Evolutionary conservation across 2,113 vertebrate genomes (phyloP), one percentile per base, ranked within the genome.

Genomic region (Oncorhynchus kisutch): DNA sequence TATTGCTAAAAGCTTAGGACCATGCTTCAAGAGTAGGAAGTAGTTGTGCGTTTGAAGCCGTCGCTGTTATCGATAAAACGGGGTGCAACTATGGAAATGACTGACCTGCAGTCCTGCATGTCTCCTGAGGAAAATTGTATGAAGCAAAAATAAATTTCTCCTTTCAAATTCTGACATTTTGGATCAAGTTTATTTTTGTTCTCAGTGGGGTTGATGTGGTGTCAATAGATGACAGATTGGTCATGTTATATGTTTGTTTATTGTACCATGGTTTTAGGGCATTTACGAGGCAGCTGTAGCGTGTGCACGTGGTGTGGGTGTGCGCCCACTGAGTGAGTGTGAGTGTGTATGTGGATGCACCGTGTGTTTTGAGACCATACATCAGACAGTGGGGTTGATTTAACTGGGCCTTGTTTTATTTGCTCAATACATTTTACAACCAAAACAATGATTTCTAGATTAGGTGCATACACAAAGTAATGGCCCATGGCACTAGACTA

Each of bases 321-420:
- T 71, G 60, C 67, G 18, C 24, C 13, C n/a, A 24, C 69, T 6
- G 49, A 39, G 39, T 14, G 70, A 27, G 4, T 77, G 57, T 16
- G 22, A 8, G 22, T 51, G 57, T 72, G 70, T 70, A 66, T 73
- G 48, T 16, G 27, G 49, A 24, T 20, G 14, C 60, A 34, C 9
- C 1, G 16, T 14, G 65, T 39, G 39, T 49, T 34, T 39, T 2
- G 25, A 57, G 48, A 71, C 65, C 25, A 79, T 62, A 62, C 60
- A 45, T 45, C 39, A 85, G 39, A 67, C 20, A 60, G 24, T 25
- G 16, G 14, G 51, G 22, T 79, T 87, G 88, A 90, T 91, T 91
- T 84, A 84, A 83, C 89, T 93, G 91, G 91, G 88, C 89, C 90
- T 84, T 79, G 20, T 45, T 92, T 94, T 93, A 92, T 91, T 93